phyloP scores from a whole-genome alignment of 1,140 invertebrate genomes.

The Drosophila asahinai region DNA sequence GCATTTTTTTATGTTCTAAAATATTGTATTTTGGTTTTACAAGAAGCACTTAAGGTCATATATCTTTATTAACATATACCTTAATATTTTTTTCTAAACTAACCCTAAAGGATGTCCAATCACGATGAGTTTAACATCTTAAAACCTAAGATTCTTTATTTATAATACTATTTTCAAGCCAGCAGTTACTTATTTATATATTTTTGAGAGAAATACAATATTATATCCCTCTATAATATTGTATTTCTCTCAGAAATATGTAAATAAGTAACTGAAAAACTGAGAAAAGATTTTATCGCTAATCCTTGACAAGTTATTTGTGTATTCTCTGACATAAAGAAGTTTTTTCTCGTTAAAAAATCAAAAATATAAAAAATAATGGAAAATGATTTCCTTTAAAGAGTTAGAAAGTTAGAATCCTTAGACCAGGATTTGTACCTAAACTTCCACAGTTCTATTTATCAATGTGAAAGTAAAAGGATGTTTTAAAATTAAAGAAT shows the following conservation, averaged over 20 bases:
- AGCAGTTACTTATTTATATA: too few relatives aligned
- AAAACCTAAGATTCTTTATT: background rate
- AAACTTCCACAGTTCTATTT: background rate
- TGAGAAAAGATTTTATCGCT: background rate
- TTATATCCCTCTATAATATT: too few relatives aligned
- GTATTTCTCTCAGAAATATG: background rate
- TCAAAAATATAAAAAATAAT: background rate
- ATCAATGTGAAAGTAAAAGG: too few relatives aligned
- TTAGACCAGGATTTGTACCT: background rate
- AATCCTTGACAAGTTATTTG: background rate
- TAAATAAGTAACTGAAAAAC: background rate
- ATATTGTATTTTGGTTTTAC: too few relatives aligned
- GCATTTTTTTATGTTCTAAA: too few relatives aligned
- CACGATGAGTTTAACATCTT: background rate
- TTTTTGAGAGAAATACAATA: too few relatives aligned
- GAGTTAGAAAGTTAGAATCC: background rate
- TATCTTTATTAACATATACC: too few relatives aligned
- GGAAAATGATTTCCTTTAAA: background rate
- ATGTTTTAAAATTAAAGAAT: too few relatives aligned
- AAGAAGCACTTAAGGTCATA: too few relatives aligned
- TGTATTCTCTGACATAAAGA: background rate
- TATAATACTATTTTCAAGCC: too few relatives aligned
- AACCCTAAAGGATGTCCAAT: background rate
- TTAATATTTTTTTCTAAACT: too few relatives aligned
- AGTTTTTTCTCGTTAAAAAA: background rate